These are phyloP conservation scores for Corythornis cristatus DNA, from an alignment of 2,113 vertebrate species.

Conservation along the genomic window DNA sequence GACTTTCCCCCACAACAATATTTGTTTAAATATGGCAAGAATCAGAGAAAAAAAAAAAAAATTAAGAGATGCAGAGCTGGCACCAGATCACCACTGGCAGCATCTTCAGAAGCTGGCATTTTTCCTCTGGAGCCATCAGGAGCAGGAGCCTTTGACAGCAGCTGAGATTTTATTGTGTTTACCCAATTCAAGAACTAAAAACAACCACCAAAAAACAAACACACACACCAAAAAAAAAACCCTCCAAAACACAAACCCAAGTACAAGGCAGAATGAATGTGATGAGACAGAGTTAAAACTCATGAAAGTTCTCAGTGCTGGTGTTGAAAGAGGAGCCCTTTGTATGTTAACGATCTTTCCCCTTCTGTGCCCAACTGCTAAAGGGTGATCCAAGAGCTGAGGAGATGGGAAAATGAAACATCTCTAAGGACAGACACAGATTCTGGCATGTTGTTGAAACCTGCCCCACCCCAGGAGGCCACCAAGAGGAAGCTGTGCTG, in stretches of 20 bases:
- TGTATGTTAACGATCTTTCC: slow-evolving; percentile 45
- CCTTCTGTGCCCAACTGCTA: neutral
- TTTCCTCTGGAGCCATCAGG: neutral
- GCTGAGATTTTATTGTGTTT: neutral
- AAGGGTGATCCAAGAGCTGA: neutral
- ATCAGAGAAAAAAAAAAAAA: neutral
- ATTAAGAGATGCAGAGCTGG: rapidly evolving
- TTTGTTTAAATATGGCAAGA: neutral
- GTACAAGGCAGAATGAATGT: neutral
- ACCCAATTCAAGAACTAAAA: neutral
- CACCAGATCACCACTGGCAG: no score
- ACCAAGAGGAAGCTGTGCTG: neutral
- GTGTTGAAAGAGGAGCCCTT: slow-evolving; percentile 47
- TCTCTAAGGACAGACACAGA: slow-evolving; percentile 21
- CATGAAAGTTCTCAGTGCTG: neutral
- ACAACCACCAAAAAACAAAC: neutral
- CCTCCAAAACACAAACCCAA: neutral
- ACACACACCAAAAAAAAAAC: no score
- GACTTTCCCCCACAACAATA: neutral
- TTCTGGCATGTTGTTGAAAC: neutral
- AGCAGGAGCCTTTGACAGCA: neutral
- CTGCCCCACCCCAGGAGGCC: slow-evolving; percentile 28
- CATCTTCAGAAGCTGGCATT: neutral
- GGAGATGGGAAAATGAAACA: neutral
- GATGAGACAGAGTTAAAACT: slow-evolving; percentile 6